phyloP scores from a whole-genome alignment of 2,797 vertebrate genomes.

The Muraenolepis orangiensis region DNA sequence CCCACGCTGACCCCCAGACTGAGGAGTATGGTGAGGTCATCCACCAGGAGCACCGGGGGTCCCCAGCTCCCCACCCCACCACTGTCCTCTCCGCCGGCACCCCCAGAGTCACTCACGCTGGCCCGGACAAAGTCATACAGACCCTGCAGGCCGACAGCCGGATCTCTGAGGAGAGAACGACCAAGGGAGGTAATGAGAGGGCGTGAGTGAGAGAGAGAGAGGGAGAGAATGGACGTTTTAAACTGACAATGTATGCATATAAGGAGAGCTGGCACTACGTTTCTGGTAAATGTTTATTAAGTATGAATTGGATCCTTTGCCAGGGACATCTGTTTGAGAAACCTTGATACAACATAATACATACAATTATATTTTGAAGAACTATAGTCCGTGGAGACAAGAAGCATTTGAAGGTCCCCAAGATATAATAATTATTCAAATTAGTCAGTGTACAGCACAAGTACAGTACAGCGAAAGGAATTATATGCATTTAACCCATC shows the following conservation, averaged over 20 bases:
- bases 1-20: constrained; percentile 76
- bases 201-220: background rate
- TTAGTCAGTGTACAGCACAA: too few species aligned
- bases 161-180: constrained; percentile 62
- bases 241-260: background rate
- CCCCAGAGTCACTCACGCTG: constrained; percentile 30
- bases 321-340: background rate
- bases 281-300: too few species aligned
- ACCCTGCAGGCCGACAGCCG: constrained; percentile 59
- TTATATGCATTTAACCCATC: too few species aligned
- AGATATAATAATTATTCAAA: too few species aligned
- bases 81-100: rapidly evolving
- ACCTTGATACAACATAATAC: too few species aligned
- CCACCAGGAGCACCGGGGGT: constrained; percentile 81
- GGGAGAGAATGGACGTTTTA: background rate
- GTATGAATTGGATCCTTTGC: too few species aligned
- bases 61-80: constrained; percentile 49
- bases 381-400: background rate
- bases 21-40: constrained; percentile 83
- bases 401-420: background rate
- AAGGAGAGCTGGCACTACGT: too few species aligned
- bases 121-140: constrained; percentile 76
- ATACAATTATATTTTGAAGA: too few species aligned
- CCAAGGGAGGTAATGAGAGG: background rate
- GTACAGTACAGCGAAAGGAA: too few species aligned